Evolutionary conservation across 2,888 invertebrate species (phyloP), one percentile per base, ranked within the genome.

Genomic region (Perithous albicinctus): DNA sequence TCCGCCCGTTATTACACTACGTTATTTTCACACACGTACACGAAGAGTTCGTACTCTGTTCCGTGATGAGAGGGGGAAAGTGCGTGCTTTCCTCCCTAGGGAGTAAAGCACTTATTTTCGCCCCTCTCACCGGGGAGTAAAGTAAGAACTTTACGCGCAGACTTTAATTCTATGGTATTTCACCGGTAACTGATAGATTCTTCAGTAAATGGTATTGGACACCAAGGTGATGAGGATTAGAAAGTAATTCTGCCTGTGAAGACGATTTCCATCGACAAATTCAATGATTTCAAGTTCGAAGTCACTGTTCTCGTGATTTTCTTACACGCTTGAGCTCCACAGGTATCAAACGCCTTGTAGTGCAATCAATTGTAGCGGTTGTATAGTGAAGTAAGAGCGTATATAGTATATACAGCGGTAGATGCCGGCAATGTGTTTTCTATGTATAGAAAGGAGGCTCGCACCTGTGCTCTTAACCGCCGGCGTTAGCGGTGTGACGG

Each of bases 381-480:
- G 29, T 26, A 59, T 18, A 63, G 41, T 8, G 35, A 3, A 35
- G 35, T 38, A 6, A n/a, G 26, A 35, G 46, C n/a, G n/a, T 10
- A 35, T 67, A 41, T 67, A 23, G n/a, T 51, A 70, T 59, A 41
- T 51, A 38, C 15, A 12, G 26, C 12, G 51, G 23, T 23, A 10
- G 20, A 23, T 23, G 48, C 20, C 7, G 51, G 70, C 61, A 48
- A 80, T 29, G 46, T 66, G 38, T 51, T 51, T 61, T 56, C 63
- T 56, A 72, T 67, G 29, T 56, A 46, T 63, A 56, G 70, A 72
- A 85, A 51, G 12, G 83, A 83, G 82, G 84, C 87, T 87, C 83
- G 87, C 88, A 89, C 87, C 89, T 88, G 89, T 87, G 85, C 84
- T 64, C 69, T 86, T 85, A 88, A 89, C 88, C 84, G 80, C 88